Base-by-base conservation (phyloP, 2,888 invertebrate genomes). In the Heliconius charithonia region DNA sequence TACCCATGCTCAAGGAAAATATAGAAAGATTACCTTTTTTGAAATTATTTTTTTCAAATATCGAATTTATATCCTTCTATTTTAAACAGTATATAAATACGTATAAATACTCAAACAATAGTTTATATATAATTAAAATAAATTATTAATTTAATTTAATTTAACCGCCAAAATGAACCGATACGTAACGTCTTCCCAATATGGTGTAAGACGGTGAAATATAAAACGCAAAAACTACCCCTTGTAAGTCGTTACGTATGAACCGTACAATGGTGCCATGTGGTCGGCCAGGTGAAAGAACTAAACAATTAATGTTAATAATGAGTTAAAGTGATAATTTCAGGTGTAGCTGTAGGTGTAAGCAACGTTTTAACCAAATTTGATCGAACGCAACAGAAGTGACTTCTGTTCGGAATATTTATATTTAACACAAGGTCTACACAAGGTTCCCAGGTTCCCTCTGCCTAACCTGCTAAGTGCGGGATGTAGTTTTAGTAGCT, bases 181-280 rank as follows among this genome's bases (percentile, higher is more conserved):
- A 27, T n/a, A 41, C 13, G 19, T 56, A 77, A 77, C 77, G 77
- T 72, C 77, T 77, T 71, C 19, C 19, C 77, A 77, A 77, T 63
- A 77, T 77, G 77, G 77, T 56, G 77, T 32, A 77, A 71, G 71
- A 77, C 63, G 32, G 63, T 25, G 6, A 51, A 29, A 71, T 74
- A 74, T 29, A 32, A 16, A 72, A 63, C 22, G 37, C 63, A 65
- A 25, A 71, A 77, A 19, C 45, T 63, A 65, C 72, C 72, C 72
- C 72, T 72, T 72, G 59, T n/a, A 29, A 59, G 22, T 72, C 25
- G 72, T 56, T 22, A 56, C 32, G 59, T 72, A 72, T n/a, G 27
- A 37, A 56, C 32, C 13, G 13, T 32, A 59, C 59, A 72, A 32
- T 59, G 32, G 9, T 59, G n/a, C 72, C 72, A 72, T 72, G 72